Evolutionary conservation across 2,888 invertebrate genomes (phyloP).

Genomic region (Tetropium fuscum): DNA sequence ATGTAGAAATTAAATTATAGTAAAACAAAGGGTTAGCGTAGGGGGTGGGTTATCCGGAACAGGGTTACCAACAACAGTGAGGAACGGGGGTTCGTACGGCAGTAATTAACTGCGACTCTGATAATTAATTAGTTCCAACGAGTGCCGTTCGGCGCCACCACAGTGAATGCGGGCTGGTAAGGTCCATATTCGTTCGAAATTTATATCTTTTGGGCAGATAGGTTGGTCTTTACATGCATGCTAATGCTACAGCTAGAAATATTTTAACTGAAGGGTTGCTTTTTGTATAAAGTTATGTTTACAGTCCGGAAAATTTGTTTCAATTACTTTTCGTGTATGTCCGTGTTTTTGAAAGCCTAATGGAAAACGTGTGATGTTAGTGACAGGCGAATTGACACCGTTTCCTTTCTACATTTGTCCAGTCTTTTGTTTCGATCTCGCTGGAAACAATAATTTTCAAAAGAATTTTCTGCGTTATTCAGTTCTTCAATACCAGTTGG

Average conservation of each 20-base stretch:
- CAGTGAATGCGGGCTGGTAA: constrained; percentile 41
- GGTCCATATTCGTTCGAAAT: constrained; percentile 47
- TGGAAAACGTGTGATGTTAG: constrained; percentile 19
- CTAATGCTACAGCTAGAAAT: constrained; percentile 43
- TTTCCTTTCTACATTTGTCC: constrained; percentile 13
- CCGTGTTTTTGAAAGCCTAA: constrained; percentile 33
- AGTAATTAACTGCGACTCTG: constrained; percentile 65
- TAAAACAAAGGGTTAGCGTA: constrained; percentile 57
- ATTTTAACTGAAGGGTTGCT: constrained; percentile 51
- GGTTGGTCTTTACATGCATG: constrained; percentile 8
- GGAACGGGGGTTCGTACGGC: constrained; percentile 60
- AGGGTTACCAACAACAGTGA: constrained; percentile 52
- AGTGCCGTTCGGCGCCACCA: constrained; percentile 61
- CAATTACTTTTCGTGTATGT: constrained; percentile 41
- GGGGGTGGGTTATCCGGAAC: constrained; percentile 44
- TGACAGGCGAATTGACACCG: constrained; percentile 19
- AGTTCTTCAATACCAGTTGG: too few relatives aligned
- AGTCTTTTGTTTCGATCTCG: constrained; percentile 18
- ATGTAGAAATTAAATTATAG: constrained; percentile 61
- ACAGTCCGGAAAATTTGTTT: constrained; percentile 48
- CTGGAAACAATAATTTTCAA: constrained; percentile 14
- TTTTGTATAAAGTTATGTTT: constrained; percentile 49
- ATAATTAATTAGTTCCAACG: constrained; percentile 66
- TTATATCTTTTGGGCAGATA: background rate
- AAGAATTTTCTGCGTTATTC: background rate